A percentile compares a stretch with the other conserved stretches of the same genome.
Conservation (phyloP, 2,888 invertebrate genomes). For the Scrobipalpa costella region DNA sequence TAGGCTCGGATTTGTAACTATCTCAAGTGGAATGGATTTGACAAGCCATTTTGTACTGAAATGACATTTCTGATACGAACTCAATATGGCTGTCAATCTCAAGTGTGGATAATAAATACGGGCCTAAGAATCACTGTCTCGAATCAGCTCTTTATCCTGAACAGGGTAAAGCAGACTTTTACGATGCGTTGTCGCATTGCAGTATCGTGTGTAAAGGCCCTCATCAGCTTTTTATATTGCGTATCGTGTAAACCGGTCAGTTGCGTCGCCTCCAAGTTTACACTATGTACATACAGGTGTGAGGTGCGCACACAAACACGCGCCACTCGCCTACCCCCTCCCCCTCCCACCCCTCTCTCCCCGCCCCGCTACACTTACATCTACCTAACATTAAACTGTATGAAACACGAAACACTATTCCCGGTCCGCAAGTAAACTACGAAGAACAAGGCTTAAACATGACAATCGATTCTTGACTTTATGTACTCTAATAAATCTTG, state of each 20-base stretch:
- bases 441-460: not conserved
- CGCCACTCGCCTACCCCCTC: not conserved
- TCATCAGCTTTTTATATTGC: too few species aligned
- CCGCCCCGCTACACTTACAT: not conserved
- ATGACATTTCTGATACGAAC: too few species aligned
- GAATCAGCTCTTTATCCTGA: too few species aligned
- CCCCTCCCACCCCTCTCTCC: not conserved
- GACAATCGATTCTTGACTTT: not conserved
- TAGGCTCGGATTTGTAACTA: too few species aligned
- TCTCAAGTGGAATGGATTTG: too few species aligned
- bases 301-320: slow-evolving; percentile 25
- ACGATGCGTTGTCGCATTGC: not conserved
- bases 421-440: not conserved
- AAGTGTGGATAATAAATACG: too few species aligned
- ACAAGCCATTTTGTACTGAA: too few species aligned
- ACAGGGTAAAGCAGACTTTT: too few species aligned
- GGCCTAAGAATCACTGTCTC: too few species aligned
- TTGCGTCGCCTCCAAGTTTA: slow-evolving; percentile 1
- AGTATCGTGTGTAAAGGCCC: not conserved
- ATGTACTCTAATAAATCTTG: too few species aligned
- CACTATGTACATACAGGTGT: slow-evolving; percentile 29
- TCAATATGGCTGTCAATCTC: too few species aligned
- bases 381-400: not conserved
- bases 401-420: not conserved
- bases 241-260: not conserved